Base-by-base conservation (phyloP, 2,113 vertebrate species). In the Leptobrachium ailaonicum region DNA sequence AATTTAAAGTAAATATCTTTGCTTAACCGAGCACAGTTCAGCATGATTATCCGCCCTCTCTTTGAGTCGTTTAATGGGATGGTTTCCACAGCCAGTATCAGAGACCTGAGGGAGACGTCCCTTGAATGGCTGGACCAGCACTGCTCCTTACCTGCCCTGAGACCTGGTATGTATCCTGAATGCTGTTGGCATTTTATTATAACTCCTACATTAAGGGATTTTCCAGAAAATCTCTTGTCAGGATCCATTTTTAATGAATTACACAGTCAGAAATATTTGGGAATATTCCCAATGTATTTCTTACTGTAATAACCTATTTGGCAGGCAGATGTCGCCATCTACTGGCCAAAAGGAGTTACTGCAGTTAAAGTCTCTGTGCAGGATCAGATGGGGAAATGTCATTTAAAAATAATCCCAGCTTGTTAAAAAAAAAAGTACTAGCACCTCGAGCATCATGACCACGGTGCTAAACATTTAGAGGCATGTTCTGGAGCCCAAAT, bases 61-160 rank as follows among this genome's bases (percentile, higher is more conserved):
- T 99, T 99, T 0, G 98, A 99, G 86, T 98, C 97, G 45, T 99
- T 96, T 87, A 99, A 98, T 0, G 90, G 93, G 44, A 97, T 98
- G 96, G 97, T 99, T 82, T 99, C 97, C 83, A 98, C 96, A 0
- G 90, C 94, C 76, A 98, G 94, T 80, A 84, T 96, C 82, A 94
- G 97, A 50, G 97, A 95, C 82, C 92, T 99, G 82, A 96, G 91
- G 4, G 92, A 94, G 53, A 96, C 96, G 1, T 95, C 96, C 0
- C 88, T 99, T 0, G 88, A 95, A 84, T 99, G 98, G 98, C 87
- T 99, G 91, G 96, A 99, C 70, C 96, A 97, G 77, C 93, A 98
- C 88, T 99, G 98, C 82, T 96, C 97, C 14, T 93, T 99, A 45
- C 97, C 95, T 2, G 89, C 87, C 0, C 93, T 99, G 11, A 92